These are phyloP conservation scores for Atherinomorus stipes DNA, from an alignment of 2,113 vertebrate species.

Conservation along the genomic window DNA sequence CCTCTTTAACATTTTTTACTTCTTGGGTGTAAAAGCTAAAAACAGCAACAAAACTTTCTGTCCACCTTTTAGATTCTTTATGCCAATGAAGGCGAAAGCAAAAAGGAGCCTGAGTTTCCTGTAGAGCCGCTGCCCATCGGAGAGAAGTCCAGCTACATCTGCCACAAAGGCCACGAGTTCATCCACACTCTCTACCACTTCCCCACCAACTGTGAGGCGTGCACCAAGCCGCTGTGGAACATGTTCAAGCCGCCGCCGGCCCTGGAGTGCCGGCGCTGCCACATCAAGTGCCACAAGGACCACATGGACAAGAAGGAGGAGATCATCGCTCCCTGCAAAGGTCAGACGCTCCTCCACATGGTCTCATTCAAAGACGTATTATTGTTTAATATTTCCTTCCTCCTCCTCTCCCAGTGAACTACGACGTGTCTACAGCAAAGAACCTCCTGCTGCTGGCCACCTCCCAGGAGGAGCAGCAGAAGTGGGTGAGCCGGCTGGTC, in stretches of 20 bases:
- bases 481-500: conserved; percentile 96
- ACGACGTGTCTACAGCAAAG: conserved; percentile 97
- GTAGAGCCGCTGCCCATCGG: conserved; percentile 90
- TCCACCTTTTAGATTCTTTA: conserved; percentile 89
- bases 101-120: conserved; percentile 95
- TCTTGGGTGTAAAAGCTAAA: not conserved
- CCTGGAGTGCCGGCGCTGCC: conserved; percentile 96
- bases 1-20: not conserved
- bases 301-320: conserved; percentile 99
- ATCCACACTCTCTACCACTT: conserved; percentile 99
- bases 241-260: conserved; percentile 99
- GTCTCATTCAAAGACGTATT: not conserved
- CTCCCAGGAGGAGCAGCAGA: conserved; percentile 97
- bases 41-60: not conserved
- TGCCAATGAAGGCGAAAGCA: conserved; percentile 98
- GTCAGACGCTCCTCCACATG: conserved; percentile 57
- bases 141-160: conserved; percentile 97
- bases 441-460: conserved; percentile 94
- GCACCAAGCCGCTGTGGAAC: conserved; percentile 98
- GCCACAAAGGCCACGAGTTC: conserved; percentile 99
- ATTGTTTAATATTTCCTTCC: not conserved
- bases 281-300: conserved; percentile 99
- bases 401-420: conserved; percentile 86
- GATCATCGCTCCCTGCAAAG: conserved; percentile 96
- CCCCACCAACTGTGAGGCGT: conserved; percentile 97